phyloP scores from a whole-genome alignment of 2,888 invertebrate species.

The Unio delphinus region DNA sequence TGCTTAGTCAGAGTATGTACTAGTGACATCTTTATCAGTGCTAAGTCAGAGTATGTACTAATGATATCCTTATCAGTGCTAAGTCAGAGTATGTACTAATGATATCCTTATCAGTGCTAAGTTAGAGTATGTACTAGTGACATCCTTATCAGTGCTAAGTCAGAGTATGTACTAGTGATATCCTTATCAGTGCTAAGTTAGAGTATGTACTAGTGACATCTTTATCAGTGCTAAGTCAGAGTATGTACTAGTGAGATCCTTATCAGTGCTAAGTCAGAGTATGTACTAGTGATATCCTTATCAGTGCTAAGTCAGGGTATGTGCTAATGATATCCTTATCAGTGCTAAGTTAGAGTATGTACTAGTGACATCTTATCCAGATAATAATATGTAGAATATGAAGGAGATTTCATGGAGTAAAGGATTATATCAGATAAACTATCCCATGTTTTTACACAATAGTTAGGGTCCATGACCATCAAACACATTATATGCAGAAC shows the following conservation, averaged over 20 bases:
- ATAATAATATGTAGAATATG: too few species aligned
- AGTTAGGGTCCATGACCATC: too few species aligned
- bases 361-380: too few species aligned
- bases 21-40: slow-evolving; percentile 59
- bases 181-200: slow-evolving; percentile 65
- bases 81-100: slow-evolving; percentile 60
- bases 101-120: slow-evolving; percentile 64
- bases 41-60: slow-evolving; percentile 62
- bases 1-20: slow-evolving; percentile 64
- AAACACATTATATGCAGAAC: too few species aligned
- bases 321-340: slow-evolving; percentile 52
- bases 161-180: slow-evolving; percentile 54
- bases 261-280: slow-evolving; percentile 67
- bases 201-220: slow-evolving; percentile 58
- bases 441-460: too few species aligned
- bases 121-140: slow-evolving; percentile 56
- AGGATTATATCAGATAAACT: too few species aligned
- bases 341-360: slow-evolving; percentile 67
- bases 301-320: slow-evolving; percentile 68
- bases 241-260: slow-evolving; percentile 57
- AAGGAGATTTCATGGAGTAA: too few species aligned
- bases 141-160: slow-evolving; percentile 65
- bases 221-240: slow-evolving; percentile 65
- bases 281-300: slow-evolving; percentile 50
- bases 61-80: slow-evolving; percentile 61